Conservation (phyloP, 1,140 invertebrate genomes). For the Drosophila navojoa region DNA sequence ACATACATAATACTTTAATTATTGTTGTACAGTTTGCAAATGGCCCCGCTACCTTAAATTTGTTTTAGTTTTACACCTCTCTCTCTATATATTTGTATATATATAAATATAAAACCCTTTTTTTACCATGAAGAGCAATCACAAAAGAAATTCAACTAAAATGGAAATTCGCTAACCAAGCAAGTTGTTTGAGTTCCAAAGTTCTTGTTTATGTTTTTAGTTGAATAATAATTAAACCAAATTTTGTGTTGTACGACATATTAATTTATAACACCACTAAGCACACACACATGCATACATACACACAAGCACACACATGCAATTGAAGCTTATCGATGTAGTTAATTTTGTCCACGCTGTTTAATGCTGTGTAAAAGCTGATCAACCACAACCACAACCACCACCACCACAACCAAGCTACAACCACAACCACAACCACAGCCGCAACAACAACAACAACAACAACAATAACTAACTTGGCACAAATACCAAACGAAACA, state of each 20-base stretch:
- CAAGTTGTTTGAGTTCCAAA: slow-evolving; percentile 71
- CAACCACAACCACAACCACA: slow-evolving; percentile 18
- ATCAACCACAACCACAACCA: slow-evolving; percentile 29
- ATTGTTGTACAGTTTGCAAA: slow-evolving; percentile 81
- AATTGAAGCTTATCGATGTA: slow-evolving; percentile 71
- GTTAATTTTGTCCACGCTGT: slow-evolving; percentile 65
- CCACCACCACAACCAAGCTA: slow-evolving; percentile 16
- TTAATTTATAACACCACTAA: slow-evolving; percentile 77
- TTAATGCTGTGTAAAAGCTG: slow-evolving; percentile 55
- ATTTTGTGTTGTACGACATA: slow-evolving; percentile 74
- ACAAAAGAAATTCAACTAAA: slow-evolving; percentile 23
- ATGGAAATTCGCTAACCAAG: slow-evolving; percentile 46
- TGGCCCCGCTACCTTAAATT: slow-evolving; percentile 83
- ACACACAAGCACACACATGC: slow-evolving; percentile 41
- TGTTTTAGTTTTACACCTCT: slow-evolving; percentile 71
- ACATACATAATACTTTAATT: slow-evolving; percentile 48
- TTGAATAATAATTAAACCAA: slow-evolving; percentile 56
- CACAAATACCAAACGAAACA: slow-evolving; percentile 42
- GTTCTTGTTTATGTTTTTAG: slow-evolving; percentile 59
- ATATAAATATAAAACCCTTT: slow-evolving; percentile 25
- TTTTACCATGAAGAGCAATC: slow-evolving; percentile 25
- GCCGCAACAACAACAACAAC: slow-evolving; percentile 26
- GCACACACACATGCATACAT: slow-evolving; percentile 47
- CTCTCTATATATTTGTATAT: slow-evolving; percentile 8
- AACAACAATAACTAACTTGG: slow-evolving; percentile 63